Conservation (phyloP, 64 coral and sea anemone species). For the Stichodactyla mertensii region DNA sequence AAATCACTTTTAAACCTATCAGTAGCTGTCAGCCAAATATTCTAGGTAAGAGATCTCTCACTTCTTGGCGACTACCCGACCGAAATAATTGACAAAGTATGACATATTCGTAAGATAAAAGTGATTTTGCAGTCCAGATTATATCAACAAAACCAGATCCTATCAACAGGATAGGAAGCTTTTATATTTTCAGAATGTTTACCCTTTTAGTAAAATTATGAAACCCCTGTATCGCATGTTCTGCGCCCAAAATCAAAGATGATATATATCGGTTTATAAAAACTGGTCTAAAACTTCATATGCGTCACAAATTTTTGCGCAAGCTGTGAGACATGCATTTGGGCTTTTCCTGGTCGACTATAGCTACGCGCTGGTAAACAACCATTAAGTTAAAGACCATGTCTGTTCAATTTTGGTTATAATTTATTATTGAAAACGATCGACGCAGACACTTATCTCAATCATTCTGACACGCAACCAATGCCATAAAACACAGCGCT, state of each 20-base stretch:
- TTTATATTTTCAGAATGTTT: background rate
- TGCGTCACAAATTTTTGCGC: background rate
- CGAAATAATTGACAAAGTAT: background rate
- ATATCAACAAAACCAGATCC: conserved; percentile 12
- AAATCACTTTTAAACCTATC: background rate
- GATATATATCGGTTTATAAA: background rate
- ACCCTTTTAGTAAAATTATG: background rate
- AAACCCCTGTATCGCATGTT: background rate
- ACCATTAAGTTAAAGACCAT: no score
- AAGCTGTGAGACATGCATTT: background rate
- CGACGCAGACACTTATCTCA: no score
- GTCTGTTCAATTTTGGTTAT: no score
- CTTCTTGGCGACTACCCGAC: background rate
- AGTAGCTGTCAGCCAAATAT: background rate
- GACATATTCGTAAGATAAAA: background rate
- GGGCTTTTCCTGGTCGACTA: background rate
- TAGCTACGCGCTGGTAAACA: background rate
- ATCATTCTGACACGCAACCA: no score
- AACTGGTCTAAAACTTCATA: background rate
- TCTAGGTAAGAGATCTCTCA: background rate
- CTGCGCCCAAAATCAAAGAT: background rate
- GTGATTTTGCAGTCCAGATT: background rate
- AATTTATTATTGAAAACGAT: no score
- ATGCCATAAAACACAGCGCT: no score
- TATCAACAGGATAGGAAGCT: background rate